These are phyloP conservation scores for Glaucidium brasilianum DNA, from an alignment of 2,113 vertebrate genomes.

Conservation along the genomic window DNA sequence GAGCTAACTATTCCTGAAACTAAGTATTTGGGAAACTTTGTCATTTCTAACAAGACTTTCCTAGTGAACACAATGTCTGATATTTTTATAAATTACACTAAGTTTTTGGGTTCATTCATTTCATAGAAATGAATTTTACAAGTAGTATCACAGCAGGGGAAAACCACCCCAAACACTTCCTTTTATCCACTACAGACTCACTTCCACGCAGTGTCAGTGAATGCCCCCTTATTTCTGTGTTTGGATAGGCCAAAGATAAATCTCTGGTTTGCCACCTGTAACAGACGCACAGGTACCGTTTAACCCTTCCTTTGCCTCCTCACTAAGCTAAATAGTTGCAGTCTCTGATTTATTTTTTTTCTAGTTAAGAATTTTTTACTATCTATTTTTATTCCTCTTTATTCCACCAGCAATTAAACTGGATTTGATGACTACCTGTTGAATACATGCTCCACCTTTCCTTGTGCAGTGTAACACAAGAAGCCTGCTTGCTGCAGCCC, in stretches of 20 bases:
- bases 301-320: not conserved
- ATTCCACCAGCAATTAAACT: not conserved
- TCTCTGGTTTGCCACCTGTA: not conserved
- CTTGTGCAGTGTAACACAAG: not conserved
- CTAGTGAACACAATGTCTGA: rapidly evolving
- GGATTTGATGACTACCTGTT: not conserved
- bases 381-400: not conserved
- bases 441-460: not conserved
- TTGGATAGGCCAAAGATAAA: not conserved
- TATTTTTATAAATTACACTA: not conserved
- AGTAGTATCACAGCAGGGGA: rapidly evolving
- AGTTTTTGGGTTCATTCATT: not conserved
- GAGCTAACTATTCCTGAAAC: not conserved
- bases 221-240: too few relatives aligned
- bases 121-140: not conserved
- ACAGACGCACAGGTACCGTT: not conserved
- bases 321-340: not conserved
- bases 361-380: rapidly evolving
- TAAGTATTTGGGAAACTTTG: not conserved
- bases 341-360: rapidly evolving
- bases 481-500: not conserved
- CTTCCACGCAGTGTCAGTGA: not conserved
- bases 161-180: not conserved
- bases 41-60: not conserved
- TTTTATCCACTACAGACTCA: not conserved